Percentiles rank a stretch among this genome's conserved stretches.
Evolutionary conservation across 2,113 vertebrate species (phyloP).

Genomic region (Merops nubicus): DNA sequence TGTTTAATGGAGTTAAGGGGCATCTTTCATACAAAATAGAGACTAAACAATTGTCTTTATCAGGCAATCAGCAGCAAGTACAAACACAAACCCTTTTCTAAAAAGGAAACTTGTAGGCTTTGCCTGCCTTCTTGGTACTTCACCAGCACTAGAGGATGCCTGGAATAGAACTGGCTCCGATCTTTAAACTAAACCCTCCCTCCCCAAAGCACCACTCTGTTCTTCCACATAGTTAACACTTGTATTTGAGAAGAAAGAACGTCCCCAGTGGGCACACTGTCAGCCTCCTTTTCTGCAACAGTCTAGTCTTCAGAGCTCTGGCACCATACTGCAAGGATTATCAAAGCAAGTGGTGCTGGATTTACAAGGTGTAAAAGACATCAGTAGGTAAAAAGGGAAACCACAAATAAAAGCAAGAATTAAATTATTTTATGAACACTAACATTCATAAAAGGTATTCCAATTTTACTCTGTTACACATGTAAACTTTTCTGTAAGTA

Average conservation of each 20-base stretch:
- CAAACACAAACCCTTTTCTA: background rate
- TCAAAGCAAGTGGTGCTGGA: background rate
- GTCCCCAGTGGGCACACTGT: background rate
- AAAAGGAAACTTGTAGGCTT: background rate
- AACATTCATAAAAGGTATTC: background rate
- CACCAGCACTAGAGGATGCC: background rate
- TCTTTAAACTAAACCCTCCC: background rate
- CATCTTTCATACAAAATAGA: background rate
- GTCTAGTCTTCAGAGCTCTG: background rate
- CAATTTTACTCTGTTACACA: background rate
- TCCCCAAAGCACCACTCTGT: background rate
- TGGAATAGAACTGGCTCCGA: background rate
- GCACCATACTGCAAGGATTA: background rate
- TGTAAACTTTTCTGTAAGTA: background rate
- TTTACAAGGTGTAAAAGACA: conserved; percentile 17
- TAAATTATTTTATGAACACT: background rate
- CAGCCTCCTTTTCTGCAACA: conserved; percentile 6
- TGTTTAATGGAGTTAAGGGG: background rate
- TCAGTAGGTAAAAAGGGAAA: background rate
- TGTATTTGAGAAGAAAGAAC: background rate
- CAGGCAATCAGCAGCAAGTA: background rate
- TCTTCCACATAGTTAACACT: background rate
- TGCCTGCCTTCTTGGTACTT: background rate
- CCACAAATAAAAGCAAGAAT: background rate
- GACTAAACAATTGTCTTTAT: background rate